Evolutionary conservation across 2,113 vertebrate species (phyloP).

Genomic region (Prolemur simus): DNA sequence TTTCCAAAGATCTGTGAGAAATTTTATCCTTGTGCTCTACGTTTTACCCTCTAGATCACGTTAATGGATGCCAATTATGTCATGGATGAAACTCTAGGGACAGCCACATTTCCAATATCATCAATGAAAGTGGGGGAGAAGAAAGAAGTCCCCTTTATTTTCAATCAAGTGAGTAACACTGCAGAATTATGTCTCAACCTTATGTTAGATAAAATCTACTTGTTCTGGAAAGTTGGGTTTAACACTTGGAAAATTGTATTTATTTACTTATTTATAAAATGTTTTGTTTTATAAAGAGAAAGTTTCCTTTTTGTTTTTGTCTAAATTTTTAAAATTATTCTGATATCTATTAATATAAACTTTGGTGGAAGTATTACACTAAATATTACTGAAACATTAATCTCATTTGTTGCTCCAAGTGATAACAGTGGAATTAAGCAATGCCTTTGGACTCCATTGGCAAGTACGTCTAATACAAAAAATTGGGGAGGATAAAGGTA

Average conservation of each 20-base stretch:
- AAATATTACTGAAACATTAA: neutral
- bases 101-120: slow-evolving; percentile 87
- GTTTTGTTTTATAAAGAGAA: neutral
- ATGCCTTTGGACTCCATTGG: neutral
- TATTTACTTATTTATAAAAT: neutral
- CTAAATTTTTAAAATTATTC: neutral
- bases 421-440: neutral
- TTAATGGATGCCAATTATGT: slow-evolving; percentile 98
- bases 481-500: neutral
- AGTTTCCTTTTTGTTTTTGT: neutral
- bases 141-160: slow-evolving; percentile 88
- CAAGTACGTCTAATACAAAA: neutral
- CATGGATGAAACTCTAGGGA: slow-evolving; percentile 96
- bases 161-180: slow-evolving; percentile 90
- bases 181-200: neutral
- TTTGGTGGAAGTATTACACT: neutral
- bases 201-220: neutral
- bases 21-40: neutral
- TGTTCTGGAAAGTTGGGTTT: neutral
- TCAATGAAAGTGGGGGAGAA: slow-evolving; percentile 90
- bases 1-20: neutral
- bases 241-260: neutral
- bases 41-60: slow-evolving; percentile 87
- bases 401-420: neutral
- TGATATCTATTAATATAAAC: neutral